These are phyloP conservation scores for Scaptomyza graminum DNA, from an alignment of 1,140 invertebrate genomes.

Conservation along the genomic window DNA sequence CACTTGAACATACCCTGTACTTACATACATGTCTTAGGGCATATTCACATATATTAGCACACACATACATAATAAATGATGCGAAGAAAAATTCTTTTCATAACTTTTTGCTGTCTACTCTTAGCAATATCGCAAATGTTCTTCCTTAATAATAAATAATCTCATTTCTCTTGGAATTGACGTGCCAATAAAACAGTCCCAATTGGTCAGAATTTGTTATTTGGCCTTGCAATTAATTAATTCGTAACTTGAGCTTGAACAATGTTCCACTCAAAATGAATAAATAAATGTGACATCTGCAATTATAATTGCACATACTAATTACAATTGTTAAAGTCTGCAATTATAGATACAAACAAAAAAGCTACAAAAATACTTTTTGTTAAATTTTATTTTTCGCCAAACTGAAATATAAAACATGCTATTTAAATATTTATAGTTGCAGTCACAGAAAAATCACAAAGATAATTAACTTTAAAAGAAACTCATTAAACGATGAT, in stretches of 20 bases:
- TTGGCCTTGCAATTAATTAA: not conserved
- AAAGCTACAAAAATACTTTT: too few relatives aligned
- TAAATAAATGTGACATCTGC: not conserved
- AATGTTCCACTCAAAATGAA: not conserved
- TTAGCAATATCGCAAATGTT: not conserved
- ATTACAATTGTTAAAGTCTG: too few relatives aligned
- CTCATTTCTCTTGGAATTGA: constrained; percentile 3
- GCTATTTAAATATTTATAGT: too few relatives aligned
- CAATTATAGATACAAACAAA: too few relatives aligned
- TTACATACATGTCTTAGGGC: not conserved
- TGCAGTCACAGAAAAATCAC: too few relatives aligned
- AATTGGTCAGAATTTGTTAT: not conserved
- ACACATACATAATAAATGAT: not conserved
- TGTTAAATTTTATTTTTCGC: too few relatives aligned
- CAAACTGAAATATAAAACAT: too few relatives aligned
- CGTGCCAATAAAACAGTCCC: not conserved
- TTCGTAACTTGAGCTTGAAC: not conserved
- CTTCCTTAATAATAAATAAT: not conserved
- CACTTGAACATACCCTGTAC: not conserved
- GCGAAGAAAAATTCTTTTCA: not conserved
- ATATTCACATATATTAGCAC: not conserved
- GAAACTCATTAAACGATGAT: too few relatives aligned
- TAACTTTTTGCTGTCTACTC: not conserved
- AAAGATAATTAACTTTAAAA: too few relatives aligned
- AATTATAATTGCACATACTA: too few relatives aligned